Evolutionary conservation across 2,888 invertebrate genomes (phyloP).

Genomic region (Psococerastis gibbosa): DNA sequence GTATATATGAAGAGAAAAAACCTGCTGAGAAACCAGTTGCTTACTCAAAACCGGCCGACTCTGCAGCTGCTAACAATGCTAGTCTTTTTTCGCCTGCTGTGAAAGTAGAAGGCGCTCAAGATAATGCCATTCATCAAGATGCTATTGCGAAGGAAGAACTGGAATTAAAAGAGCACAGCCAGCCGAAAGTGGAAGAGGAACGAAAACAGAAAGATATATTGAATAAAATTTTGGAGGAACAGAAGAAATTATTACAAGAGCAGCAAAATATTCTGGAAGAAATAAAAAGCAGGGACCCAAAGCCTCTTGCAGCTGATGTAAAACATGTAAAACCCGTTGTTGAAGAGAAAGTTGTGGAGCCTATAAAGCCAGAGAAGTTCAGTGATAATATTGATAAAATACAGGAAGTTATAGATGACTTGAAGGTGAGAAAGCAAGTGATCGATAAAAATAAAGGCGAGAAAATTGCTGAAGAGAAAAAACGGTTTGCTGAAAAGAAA

Average conservation of each 20-base stretch:
- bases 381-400: slow-evolving; percentile 21
- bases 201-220: slow-evolving; percentile 29
- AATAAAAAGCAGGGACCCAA: slow-evolving; percentile 34
- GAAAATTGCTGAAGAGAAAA: slow-evolving; percentile 12
- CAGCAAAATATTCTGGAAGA: slow-evolving; percentile 43
- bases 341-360: slow-evolving; percentile 27
- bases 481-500: slow-evolving; percentile 1
- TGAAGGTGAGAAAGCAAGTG: background rate
- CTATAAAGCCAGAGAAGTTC: slow-evolving; percentile 31
- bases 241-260: slow-evolving; percentile 44
- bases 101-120: slow-evolving; percentile 3
- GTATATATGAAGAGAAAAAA: too few species aligned
- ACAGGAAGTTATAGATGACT: slow-evolving; percentile 6
- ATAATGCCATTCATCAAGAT: slow-evolving; percentile 24
- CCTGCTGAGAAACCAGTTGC: too few species aligned
- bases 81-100: too few species aligned
- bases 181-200: slow-evolving; percentile 14
- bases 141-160: slow-evolving; percentile 24
- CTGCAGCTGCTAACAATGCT: too few species aligned
- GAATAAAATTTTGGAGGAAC: slow-evolving; percentile 45
- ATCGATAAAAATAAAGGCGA: slow-evolving; percentile 12
- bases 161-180: slow-evolving; percentile 22
- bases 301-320: slow-evolving; percentile 14
- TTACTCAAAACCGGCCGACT: too few species aligned
- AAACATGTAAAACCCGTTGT: slow-evolving; percentile 20